Conservation (phyloP, 2,113 vertebrate genomes). For the Phasianus colchicus region DNA sequence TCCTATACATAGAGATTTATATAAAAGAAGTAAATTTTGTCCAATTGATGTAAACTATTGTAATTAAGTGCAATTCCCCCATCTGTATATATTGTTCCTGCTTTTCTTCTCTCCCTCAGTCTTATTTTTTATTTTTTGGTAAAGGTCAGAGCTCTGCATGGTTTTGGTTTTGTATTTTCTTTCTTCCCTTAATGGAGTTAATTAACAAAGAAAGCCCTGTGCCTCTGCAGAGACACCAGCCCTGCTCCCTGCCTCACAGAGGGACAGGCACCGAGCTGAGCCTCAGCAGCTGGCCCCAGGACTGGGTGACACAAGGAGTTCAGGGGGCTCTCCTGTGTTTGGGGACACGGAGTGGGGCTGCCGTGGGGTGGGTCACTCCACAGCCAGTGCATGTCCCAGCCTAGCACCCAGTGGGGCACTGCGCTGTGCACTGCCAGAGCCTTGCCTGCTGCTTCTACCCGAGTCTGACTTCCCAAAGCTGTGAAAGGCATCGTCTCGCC, state of each 20-base stretch:
- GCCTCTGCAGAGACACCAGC: background rate
- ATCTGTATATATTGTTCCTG: slow-evolving; percentile 76
- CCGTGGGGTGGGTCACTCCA: background rate
- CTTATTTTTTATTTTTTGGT: slow-evolving; percentile 40
- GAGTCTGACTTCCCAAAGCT: background rate
- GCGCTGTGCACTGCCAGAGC: background rate
- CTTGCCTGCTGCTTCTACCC: background rate
- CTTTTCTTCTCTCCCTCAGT: background rate
- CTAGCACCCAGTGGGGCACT: fast-evolving
- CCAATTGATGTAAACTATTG: slow-evolving; percentile 83
- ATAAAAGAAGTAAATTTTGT: slow-evolving; percentile 81
- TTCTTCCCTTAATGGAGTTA: background rate
- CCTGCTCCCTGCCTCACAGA: background rate
- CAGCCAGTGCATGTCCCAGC: background rate
- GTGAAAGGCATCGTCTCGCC: background rate
- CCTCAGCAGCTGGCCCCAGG: background rate
- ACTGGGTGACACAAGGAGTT: fast-evolving
- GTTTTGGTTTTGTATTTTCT: slow-evolving; percentile 37
- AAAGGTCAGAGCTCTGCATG: slow-evolving; percentile 66
- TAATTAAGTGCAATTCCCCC: slow-evolving; percentile 84
- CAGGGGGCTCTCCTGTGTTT: background rate
- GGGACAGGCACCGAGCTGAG: background rate
- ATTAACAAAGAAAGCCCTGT: background rate
- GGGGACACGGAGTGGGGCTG: background rate
- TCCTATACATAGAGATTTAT: slow-evolving; percentile 75